Evolutionary conservation across 2,113 vertebrate genomes (phyloP), one percentile per base, ranked within the genome.

Genomic region (Cephalopholis sonnerati): DNA sequence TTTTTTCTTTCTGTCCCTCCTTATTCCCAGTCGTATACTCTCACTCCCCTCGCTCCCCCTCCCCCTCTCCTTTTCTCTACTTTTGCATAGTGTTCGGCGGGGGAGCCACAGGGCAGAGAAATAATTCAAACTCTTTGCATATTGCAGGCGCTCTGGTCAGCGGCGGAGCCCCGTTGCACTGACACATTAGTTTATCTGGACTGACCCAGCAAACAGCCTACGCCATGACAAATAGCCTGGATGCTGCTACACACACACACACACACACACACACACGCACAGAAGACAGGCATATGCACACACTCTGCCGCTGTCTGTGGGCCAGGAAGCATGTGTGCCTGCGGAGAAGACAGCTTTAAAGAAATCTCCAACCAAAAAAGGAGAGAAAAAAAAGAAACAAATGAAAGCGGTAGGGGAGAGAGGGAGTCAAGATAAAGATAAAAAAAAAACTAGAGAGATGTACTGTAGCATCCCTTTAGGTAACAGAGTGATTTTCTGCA

Each of bases 91-190:
- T 80, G 75, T 82, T 91, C 79, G 55, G 81, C 81, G 32, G 83
- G 81, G 84, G 89, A 92, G 94, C 94, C 91, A 93, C 67, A 24
- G 92, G 94, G 94, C 91, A 93, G 74, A 93, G 92, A 94, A 95
- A 96, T 95, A 95, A 96, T 96, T 96, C 92, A 94, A 93, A 93
- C 92, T 93, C 90, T 90, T 92, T 95, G 94, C 95, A 95, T 94
- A 95, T 95, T 96, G 94, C 91, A 94, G 91, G 84, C 92, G 82
- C 89, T 93, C 87, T 94, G 95, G 94, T 95, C 95, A 95, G 91
- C 81, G 44, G 89, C 71, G n/a, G 87, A 91, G 87, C 92, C 89
- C 78, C 83, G 74, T 82, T 90, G 88, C 93, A 92, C 92, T 91
- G 93, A 95, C 94, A 93, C 94, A 93, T 95, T 95, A 93, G 93